These are phyloP conservation scores for Sitobion miscanthi DNA, from an alignment of 1,140 invertebrate genomes.

Conservation along the genomic window DNA sequence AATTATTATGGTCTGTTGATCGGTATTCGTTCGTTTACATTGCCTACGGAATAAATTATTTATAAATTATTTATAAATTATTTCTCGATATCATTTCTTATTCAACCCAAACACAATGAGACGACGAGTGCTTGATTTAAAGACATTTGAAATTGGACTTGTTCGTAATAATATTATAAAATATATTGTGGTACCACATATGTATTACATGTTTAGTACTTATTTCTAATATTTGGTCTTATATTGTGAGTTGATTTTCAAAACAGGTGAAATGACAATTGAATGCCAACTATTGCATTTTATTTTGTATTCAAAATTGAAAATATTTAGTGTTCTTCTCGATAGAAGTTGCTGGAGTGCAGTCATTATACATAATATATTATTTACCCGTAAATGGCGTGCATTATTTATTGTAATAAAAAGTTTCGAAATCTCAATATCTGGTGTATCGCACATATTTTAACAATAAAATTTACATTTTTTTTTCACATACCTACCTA, in stretches of 20 bases:
- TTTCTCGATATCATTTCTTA: neutral
- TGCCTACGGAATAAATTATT: neutral
- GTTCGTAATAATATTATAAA: too few relatives aligned
- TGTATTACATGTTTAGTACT: too few relatives aligned
- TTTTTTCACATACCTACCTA: neutral
- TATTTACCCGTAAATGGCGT: neutral
- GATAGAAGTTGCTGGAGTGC: neutral
- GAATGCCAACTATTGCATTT: too few relatives aligned
- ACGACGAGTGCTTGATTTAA: neutral
- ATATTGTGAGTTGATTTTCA: neutral
- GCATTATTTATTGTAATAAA: neutral
- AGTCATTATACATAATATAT: neutral
- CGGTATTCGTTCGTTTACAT: neutral
- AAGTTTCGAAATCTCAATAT: neutral
- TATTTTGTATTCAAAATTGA: neutral
- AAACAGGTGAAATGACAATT: neutral
- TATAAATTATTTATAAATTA: neutral
- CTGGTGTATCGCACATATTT: neutral
- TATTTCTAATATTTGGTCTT: neutral
- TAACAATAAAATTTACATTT: slow-evolving; percentile 39
- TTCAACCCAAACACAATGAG: neutral
- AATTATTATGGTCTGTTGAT: neutral
- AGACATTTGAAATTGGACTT: neutral
- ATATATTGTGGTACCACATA: neutral
- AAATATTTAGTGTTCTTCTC: neutral